Base-by-base conservation (phyloP, 2,888 invertebrate genomes). In the Suillia variegata region DNA sequence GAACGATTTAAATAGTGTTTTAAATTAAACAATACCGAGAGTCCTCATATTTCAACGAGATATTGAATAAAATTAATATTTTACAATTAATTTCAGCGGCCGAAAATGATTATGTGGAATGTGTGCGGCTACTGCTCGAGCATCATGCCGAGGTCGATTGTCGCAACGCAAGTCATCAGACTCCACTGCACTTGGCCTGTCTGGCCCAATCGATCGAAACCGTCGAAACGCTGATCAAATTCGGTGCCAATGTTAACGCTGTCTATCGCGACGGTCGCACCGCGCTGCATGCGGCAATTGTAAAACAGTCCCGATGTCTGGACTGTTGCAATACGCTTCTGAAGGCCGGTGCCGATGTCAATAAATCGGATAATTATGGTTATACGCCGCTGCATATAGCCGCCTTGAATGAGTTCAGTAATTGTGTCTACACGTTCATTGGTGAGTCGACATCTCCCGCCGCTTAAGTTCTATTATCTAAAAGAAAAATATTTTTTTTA, bases 361-460 rank as follows among this genome's bases (percentile, higher is more conserved):
- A 94, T 77, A 87, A 87, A 66, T 85, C 91, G 0, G 93, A 93
- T 73, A 86, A 87, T 67, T 92, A 89, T 71, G 93, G 93, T n/a
- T 93, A 93, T 74, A 92, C 93, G 0, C 89, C 93, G 0, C 79
- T 93, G 31, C 93, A 94, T 75, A 86, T 93, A 48, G 93, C 94
- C 1, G 93, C 93, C 0, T 82, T 93, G 24, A 92, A 93, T 75
- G 93, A 93, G 78, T 91, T 90, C 70, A 90, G 92, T 6, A 85
- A 87, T 17, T 89, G 91, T 69, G 92, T 91, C 13, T 84, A 89
- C 70, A 82, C 91, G 56, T 83, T 94, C 54, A 83, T 94, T 65
- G 81, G 81, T 74, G 56, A 87, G 85, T 79, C 70, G 78, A 1
- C 12, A 10, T 26, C 26, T 5, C 10, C 26, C 10, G 26, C 26